phyloP scores from a whole-genome alignment of 1,140 invertebrate species.

The Apis dorsata region DNA sequence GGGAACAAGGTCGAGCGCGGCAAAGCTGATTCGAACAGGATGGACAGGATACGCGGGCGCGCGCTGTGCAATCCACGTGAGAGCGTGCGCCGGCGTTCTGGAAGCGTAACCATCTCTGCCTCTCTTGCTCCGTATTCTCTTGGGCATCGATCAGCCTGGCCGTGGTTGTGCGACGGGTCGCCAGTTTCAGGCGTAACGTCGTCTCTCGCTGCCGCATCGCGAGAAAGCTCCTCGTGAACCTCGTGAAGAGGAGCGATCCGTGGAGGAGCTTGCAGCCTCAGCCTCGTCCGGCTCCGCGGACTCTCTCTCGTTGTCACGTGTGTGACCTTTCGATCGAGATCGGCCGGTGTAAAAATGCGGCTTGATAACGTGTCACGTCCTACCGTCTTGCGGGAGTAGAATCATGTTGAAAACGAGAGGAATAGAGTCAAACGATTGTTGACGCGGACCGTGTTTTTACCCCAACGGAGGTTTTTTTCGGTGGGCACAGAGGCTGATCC shows the following conservation, averaged over 20 bases:
- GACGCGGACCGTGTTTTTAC: not conserved
- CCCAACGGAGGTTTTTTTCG: not conserved
- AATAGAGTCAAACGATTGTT: not conserved
- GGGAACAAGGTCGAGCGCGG: conserved; percentile 41
- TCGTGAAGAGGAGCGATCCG: too few relatives aligned
- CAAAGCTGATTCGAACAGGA: conserved; percentile 21
- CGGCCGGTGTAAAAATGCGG: not conserved
- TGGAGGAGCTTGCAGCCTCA: not conserved
- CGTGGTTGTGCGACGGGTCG: conserved; percentile 54
- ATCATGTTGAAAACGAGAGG: not conserved
- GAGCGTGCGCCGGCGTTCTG: conserved; percentile 69
- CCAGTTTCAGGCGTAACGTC: conserved; percentile 67
- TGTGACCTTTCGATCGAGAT: not conserved
- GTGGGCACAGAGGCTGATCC: not conserved
- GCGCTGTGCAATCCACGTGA: conserved; percentile 63
- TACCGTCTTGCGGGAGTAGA: not conserved
- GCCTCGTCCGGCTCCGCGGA: not conserved
- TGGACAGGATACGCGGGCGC: conserved; percentile 11
- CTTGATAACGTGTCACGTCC: not conserved
- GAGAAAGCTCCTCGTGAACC: conserved; percentile 16
- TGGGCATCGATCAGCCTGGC: conserved; percentile 67
- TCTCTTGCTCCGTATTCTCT: conserved; percentile 60
- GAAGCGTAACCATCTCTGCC: conserved; percentile 38
- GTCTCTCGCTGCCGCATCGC: conserved; percentile 48
- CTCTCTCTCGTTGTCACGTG: conserved; percentile 16